A percentile compares a stretch with the other conserved stretches of the same genome.
Evolutionary conservation across 2,113 vertebrate genomes (phyloP).

Genomic region (Zapornia atra): DNA sequence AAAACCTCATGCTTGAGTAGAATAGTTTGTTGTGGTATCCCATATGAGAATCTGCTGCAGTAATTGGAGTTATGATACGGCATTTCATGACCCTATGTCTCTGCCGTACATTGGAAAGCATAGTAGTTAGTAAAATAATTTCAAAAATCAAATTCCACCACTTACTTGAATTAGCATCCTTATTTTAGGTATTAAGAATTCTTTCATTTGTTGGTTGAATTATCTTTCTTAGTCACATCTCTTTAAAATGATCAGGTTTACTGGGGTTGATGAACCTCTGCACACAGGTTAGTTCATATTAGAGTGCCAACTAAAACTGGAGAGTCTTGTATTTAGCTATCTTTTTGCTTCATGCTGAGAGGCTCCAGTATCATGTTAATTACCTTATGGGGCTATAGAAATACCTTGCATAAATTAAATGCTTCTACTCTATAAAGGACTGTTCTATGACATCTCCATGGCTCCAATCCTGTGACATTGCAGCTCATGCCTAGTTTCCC

Average conservation of each 20-base stretch:
- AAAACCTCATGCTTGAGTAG: background rate
- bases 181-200: background rate
- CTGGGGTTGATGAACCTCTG: background rate
- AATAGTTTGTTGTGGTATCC: background rate
- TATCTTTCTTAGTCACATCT: background rate
- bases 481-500: background rate
- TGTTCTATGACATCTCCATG: background rate
- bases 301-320: background rate
- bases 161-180: background rate
- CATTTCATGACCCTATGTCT: background rate
- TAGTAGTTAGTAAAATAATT: background rate
- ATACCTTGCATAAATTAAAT: background rate
- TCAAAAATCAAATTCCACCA: background rate
- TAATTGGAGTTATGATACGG: background rate
- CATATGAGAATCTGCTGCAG: background rate
- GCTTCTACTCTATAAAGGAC: background rate
- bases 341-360: background rate
- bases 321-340: background rate
- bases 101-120: background rate
- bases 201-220: background rate
- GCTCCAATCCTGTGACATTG: background rate
- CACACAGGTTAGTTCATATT: background rate
- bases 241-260: background rate
- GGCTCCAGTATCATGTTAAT: background rate
- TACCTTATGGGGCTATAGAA: background rate